Evolutionary conservation across 2,888 invertebrate species (phyloP).

Genomic region (Microctonus brassicae): DNA sequence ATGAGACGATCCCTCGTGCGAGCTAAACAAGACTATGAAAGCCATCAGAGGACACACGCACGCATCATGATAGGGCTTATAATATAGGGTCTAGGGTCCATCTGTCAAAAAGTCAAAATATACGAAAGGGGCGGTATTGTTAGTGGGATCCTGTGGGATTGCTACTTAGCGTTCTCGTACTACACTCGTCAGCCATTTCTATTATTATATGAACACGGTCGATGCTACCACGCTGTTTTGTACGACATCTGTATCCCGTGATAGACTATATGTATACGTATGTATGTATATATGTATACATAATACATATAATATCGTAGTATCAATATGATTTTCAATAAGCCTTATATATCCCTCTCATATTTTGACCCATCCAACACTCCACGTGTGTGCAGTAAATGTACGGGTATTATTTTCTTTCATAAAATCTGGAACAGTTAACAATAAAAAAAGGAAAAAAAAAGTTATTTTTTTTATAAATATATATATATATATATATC

Average conservation of each 20-base stretch:
- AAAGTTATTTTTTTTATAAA: no score
- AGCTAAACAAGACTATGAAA: constrained; percentile 32
- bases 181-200: constrained; percentile 51
- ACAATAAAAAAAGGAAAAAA: neutral
- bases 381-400: neutral
- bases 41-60: constrained; percentile 41
- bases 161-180: constrained; percentile 68
- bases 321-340: constrained; percentile 24
- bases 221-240: constrained; percentile 57
- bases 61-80: constrained; percentile 36
- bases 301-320: neutral
- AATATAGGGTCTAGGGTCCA: constrained; percentile 54
- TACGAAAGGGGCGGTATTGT: constrained; percentile 65
- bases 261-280: no score
- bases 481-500: no score
- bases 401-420: neutral
- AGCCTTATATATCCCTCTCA: constrained; percentile 18
- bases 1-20: constrained; percentile 3
- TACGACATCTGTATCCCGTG: constrained; percentile 65
- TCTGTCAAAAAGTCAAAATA: constrained; percentile 71
- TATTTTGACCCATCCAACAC: neutral
- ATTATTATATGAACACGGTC: constrained; percentile 55
- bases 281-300: no score
- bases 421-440: neutral
- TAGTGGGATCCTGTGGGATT: constrained; percentile 64